Evolutionary conservation across 2,888 invertebrate genomes (phyloP).

Genomic region (Linyphia triangularis): DNA sequence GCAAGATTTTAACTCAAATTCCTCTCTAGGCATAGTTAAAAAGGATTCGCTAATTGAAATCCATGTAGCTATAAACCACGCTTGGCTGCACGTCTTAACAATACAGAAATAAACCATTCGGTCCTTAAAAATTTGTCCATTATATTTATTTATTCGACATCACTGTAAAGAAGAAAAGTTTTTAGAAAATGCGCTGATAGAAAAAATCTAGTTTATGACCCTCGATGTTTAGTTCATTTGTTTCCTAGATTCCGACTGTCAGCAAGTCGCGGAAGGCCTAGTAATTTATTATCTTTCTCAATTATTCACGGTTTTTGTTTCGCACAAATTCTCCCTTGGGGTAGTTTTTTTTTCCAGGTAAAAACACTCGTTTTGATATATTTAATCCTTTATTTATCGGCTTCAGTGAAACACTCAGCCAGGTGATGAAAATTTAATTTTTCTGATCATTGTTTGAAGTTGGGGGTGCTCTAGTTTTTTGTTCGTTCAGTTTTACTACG

Average conservation of each 20-base stretch:
- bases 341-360: conserved; percentile 18
- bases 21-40: too few relatives aligned
- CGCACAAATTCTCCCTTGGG: conserved; percentile 14
- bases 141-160: conserved; percentile 16
- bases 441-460: conserved; percentile 48
- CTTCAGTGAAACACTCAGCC: conserved; percentile 47
- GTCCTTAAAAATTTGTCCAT: not conserved
- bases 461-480: conserved; percentile 4
- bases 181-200: conserved; percentile 31
- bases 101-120: conserved; percentile 40
- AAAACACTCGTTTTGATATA: conserved; percentile 54
- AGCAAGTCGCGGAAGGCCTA: conserved; percentile 48
- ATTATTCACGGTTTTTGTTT: conserved; percentile 54
- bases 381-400: conserved; percentile 72
- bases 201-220: conserved; percentile 64
- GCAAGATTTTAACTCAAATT: too few relatives aligned
- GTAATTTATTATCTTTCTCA: conserved; percentile 62
- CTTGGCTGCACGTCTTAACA: conserved; percentile 25
- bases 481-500: not conserved
- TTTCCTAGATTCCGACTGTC: conserved; percentile 68
- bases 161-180: conserved; percentile 1
- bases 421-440: conserved; percentile 68
- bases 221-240: conserved; percentile 72
- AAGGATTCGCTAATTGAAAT: conserved; percentile 23
- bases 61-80: conserved; percentile 26